These are phyloP conservation scores for Bos javanicus DNA, from an alignment of 2,113 vertebrate species.

Conservation along the genomic window DNA sequence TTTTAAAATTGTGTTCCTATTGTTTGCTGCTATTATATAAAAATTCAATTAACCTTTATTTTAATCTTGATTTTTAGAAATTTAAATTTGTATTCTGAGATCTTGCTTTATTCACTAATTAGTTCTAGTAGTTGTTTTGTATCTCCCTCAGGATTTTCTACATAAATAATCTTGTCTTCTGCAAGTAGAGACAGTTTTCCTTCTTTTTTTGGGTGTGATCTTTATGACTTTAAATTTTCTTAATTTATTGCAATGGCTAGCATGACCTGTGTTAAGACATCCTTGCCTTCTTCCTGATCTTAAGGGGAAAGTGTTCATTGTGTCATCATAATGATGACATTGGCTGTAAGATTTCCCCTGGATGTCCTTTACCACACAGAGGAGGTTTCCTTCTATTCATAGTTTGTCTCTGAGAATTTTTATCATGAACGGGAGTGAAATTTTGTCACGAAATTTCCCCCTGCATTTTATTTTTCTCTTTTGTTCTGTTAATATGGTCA, in stretches of 20 bases:
- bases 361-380: background rate
- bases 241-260: background rate
- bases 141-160: background rate
- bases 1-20: background rate
- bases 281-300: background rate
- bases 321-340: background rate
- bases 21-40: background rate
- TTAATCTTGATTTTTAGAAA: background rate
- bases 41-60: background rate
- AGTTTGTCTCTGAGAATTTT: background rate
- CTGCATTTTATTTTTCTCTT: background rate
- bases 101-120: background rate
- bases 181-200: background rate
- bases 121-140: background rate
- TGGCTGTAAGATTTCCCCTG: background rate
- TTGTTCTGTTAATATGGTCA: background rate
- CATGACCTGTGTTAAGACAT: background rate
- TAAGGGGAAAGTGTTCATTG: background rate
- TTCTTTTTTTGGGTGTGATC: background rate
- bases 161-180: background rate
- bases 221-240: background rate
- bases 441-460: background rate
- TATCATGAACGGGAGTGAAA: background rate
- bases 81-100: background rate
- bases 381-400: background rate